phyloP scores from a whole-genome alignment of 2,797 vertebrate genomes.

The Varecia variegata region DNA sequence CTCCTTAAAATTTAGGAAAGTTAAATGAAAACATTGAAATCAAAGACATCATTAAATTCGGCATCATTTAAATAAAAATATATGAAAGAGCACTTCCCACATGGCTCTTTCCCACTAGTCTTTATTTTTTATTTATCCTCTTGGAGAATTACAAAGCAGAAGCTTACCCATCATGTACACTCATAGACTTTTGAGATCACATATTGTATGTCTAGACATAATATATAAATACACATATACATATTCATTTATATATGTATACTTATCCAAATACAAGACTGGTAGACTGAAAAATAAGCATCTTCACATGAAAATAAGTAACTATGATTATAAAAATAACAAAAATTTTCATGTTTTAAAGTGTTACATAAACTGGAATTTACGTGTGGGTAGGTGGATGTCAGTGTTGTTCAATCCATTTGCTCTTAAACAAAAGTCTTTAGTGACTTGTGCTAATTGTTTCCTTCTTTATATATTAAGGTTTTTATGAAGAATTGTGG shows the following conservation, averaged over 20 bases:
- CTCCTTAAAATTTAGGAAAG: slow-evolving; percentile 19
- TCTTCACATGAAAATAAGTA: slow-evolving; percentile 35
- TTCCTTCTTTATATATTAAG: not conserved
- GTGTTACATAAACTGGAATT: not conserved
- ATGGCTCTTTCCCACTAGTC: not conserved
- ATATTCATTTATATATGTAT: not conserved
- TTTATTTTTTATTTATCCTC: not conserved
- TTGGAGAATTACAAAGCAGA: not conserved
- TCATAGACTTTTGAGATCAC: not conserved
- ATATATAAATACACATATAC: not conserved
- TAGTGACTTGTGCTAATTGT: not conserved
- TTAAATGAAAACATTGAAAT: not conserved
- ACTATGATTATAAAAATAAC: not conserved
- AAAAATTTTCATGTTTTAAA: not conserved
- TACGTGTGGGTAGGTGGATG: not conserved
- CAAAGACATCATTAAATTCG: not conserved
- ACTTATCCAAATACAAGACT: not conserved
- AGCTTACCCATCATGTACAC: not conserved
- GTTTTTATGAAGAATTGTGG: not conserved
- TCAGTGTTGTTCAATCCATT: not conserved
- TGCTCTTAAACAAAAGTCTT: not conserved
- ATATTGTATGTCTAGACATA: not conserved
- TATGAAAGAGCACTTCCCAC: not conserved
- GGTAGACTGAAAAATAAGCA: slow-evolving; percentile 22
- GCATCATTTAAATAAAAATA: not conserved